Evolutionary conservation across 2,888 invertebrate genomes (phyloP).

Genomic region (Protonemura montana): DNA sequence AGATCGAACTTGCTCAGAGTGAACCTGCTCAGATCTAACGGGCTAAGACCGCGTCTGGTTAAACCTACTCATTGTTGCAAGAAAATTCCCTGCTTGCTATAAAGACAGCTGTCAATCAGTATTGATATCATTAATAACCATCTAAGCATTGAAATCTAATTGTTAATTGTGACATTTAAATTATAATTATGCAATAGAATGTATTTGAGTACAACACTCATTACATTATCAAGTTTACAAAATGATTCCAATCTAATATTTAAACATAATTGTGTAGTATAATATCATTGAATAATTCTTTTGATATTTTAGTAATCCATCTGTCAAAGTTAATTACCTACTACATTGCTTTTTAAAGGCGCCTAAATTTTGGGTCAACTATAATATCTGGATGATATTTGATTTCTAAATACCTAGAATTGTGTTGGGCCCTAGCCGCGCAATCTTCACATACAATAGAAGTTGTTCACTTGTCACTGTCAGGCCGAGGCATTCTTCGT

Average conservation of each 20-base stretch:
- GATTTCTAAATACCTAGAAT: not conserved
- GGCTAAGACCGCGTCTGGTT: too few species aligned
- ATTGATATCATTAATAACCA: not conserved
- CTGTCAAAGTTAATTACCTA: not conserved
- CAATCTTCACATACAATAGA: not conserved
- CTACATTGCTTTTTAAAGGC: conserved; percentile 31
- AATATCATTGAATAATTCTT: conserved; percentile 28
- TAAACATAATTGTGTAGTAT: conserved; percentile 36
- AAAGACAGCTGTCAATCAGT: too few species aligned
- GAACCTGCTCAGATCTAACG: too few species aligned
- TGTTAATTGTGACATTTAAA: conserved; percentile 1
- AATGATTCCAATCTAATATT: conserved; percentile 23
- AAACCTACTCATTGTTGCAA: too few species aligned
- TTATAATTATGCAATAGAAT: conserved; percentile 30
- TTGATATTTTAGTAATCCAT: conserved; percentile 13
- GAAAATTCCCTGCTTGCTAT: too few species aligned
- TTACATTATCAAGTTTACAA: conserved; percentile 21
- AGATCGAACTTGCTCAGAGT: too few species aligned
- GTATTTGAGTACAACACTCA: conserved; percentile 30
- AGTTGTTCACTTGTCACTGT: conserved; percentile 27
- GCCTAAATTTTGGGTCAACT: conserved; percentile 1
- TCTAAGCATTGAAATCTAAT: not conserved
- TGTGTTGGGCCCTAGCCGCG: conserved; percentile 19
- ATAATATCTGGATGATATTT: not conserved
- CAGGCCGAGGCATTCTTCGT: not conserved